Percentiles rank a stretch among this genome's conserved stretches.
Conservation (phyloP, 2,113 vertebrate species). For the Murina feae region DNA sequence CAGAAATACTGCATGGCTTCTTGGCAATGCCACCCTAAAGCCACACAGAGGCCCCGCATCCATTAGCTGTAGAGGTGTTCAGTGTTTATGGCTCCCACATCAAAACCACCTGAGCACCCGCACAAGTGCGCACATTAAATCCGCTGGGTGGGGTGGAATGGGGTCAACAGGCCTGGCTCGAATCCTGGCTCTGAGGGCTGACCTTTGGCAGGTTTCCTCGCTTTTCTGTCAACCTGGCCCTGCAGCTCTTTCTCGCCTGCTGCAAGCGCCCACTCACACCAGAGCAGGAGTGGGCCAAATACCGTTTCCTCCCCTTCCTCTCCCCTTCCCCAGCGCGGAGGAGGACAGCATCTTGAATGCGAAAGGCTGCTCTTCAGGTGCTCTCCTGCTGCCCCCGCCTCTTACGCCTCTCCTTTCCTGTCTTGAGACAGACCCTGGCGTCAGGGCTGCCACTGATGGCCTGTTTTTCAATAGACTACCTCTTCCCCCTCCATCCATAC, state of each 20-base stretch:
- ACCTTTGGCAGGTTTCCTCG: neutral
- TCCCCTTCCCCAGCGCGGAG: neutral
- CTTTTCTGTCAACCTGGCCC: neutral
- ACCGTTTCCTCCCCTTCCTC: neutral
- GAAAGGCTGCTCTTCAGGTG: neutral
- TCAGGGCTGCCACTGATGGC: neutral
- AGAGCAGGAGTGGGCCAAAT: neutral
- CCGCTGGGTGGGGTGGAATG: fast-evolving
- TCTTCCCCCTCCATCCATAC: neutral
- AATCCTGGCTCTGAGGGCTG: neutral
- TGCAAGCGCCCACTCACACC: neutral
- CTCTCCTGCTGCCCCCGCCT: neutral
- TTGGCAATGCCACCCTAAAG: neutral
- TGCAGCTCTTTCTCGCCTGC: neutral
- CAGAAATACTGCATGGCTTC: neutral
- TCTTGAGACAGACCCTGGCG: neutral
- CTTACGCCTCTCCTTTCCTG: neutral
- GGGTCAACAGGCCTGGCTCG: neutral
- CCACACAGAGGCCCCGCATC: neutral
- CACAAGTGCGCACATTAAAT: too few species aligned
- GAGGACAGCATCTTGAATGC: neutral
- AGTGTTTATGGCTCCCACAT: neutral
- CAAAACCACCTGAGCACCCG: neutral
- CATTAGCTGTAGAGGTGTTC: neutral
- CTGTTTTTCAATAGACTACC: neutral